Percentiles rank a stretch among this genome's conserved stretches.
Conservation (phyloP, 2,888 invertebrate genomes). For the Oegoconia quadripuncta region DNA sequence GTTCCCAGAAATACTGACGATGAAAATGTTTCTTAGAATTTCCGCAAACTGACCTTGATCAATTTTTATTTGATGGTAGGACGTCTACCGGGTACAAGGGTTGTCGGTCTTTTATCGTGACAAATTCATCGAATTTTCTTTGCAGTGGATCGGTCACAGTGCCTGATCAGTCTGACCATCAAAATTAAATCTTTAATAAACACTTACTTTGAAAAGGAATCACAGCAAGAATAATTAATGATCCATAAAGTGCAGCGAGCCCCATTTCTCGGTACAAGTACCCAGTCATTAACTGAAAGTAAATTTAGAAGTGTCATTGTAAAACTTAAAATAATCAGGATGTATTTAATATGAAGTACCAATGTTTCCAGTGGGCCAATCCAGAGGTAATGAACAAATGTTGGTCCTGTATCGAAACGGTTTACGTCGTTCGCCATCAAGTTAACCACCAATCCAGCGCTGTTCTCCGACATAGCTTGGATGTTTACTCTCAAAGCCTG, state of each 20-base stretch:
- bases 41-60: no score
- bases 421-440: slow-evolving; percentile 88
- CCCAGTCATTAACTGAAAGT: slow-evolving; percentile 55
- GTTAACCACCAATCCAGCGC: slow-evolving; percentile 75
- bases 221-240: slow-evolving; percentile 62
- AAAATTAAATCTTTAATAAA: no score
- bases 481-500: slow-evolving; percentile 65
- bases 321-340: not conserved
- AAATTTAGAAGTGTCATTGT: no score
- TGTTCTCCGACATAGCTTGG: slow-evolving; percentile 60
- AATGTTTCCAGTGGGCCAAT: slow-evolving; percentile 85
- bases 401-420: slow-evolving; percentile 84
- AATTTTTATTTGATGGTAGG: no score
- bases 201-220: slow-evolving; percentile 72
- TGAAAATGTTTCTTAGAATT: no score
- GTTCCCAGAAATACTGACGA: slow-evolving; percentile 57
- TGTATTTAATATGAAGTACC: slow-evolving; percentile 42
- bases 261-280: slow-evolving; percentile 79
- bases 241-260: slow-evolving; percentile 73
- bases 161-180: no score
- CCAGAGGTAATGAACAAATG: slow-evolving; percentile 87
- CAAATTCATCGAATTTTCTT: no score
- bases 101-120: no score
- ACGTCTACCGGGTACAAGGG: no score
- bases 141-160: no score